Evolutionary conservation across 2,888 invertebrate species (phyloP).

Genomic region (Tetrapedia diversipes): DNA sequence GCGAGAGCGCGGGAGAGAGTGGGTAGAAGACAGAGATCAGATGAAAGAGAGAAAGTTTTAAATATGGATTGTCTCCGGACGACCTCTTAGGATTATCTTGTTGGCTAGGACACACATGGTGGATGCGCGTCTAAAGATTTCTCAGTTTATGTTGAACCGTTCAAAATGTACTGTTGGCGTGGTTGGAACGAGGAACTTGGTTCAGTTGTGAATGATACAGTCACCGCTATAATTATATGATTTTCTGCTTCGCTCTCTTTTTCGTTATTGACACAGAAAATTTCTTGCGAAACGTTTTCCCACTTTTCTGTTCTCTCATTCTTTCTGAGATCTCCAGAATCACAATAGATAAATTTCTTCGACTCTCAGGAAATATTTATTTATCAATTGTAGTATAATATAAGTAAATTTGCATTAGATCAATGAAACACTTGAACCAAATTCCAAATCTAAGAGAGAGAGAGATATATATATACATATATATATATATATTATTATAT

Average conservation of each 20-base stretch:
- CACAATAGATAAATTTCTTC: too few relatives aligned
- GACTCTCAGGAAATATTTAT: background rate
- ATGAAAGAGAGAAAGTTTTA: constrained; percentile 55
- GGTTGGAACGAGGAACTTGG: constrained; percentile 67
- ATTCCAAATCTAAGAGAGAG: constrained; percentile 64
- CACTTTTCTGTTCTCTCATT: background rate
- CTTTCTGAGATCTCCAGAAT: too few relatives aligned
- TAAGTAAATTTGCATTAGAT: background rate
- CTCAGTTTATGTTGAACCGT: constrained; percentile 39
- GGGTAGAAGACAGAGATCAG: constrained; percentile 26
- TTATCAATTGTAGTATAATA: constrained; percentile 10
- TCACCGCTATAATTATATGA: constrained; percentile 1
- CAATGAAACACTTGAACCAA: constrained; percentile 57
- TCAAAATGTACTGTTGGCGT: constrained; percentile 45
- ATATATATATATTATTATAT: too few relatives aligned
- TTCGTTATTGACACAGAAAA: background rate
- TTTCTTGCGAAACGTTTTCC: background rate
- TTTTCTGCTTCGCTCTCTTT: background rate
- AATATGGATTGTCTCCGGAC: constrained; percentile 45
- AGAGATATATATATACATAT: too few relatives aligned
- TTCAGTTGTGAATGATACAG: constrained; percentile 53
- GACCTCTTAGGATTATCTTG: constrained; percentile 55
- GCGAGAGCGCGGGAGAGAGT: background rate
- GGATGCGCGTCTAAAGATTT: constrained; percentile 46
- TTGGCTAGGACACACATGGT: constrained; percentile 49